Conservation (phyloP, 2,888 invertebrate genomes). For the Cheilosia soror region DNA sequence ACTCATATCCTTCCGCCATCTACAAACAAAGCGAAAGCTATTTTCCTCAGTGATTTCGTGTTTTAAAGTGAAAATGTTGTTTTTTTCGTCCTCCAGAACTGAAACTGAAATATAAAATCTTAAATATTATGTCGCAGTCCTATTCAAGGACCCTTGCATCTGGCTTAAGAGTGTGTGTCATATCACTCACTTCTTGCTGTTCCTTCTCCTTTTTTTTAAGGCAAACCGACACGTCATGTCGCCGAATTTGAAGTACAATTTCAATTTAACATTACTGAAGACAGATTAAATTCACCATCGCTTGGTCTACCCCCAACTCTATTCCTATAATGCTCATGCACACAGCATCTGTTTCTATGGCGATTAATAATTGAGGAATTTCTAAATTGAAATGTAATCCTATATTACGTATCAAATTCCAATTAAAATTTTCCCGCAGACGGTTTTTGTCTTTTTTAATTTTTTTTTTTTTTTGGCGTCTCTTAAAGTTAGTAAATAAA, state of each 20-base stretch:
- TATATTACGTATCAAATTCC: conserved; percentile 62
- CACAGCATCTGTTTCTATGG: conserved; percentile 42
- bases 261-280: not conserved
- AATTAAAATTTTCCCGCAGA: conserved; percentile 54
- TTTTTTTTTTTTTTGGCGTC: not conserved
- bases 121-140: conserved; percentile 9
- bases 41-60: conserved; percentile 33
- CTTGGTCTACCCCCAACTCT: not conserved
- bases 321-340: not conserved
- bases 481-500: not conserved
- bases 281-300: not conserved
- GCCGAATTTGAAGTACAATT: conserved; percentile 5
- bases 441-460: not conserved
- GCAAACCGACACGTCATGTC: conserved; percentile 28
- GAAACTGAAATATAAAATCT: conserved; percentile 12
- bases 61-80: conserved; percentile 27
- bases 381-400: conserved; percentile 58
- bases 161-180: not conserved
- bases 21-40: conserved; percentile 50
- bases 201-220: not conserved
- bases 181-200: not conserved
- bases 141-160: not conserved
- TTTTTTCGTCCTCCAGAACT: not conserved
- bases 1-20: conserved; percentile 30
- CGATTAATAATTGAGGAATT: conserved; percentile 50